Evolutionary conservation across 2,888 invertebrate genomes (phyloP), one percentile per base, ranked within the genome.

Genomic region (Paralinhomoeus sp.): DNA sequence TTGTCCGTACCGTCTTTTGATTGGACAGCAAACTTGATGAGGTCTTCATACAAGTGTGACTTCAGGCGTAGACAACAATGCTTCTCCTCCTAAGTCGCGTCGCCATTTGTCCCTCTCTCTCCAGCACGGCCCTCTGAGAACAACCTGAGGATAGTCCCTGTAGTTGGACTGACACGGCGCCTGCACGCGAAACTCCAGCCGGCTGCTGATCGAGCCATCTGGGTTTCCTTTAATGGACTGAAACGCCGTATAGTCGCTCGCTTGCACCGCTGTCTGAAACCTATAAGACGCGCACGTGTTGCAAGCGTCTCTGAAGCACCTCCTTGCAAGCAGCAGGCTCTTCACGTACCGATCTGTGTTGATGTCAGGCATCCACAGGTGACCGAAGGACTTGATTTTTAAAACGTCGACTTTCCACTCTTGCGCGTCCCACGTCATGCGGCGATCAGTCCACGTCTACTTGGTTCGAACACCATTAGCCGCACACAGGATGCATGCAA

Each of bases 351-450:
- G 53, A 40, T 53, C 56, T 18, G 53, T 51, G 44, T 54, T 51
- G 34, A 57, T 51, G 45, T 57, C 55, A 3, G 57, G 57, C 7
- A 53, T 50, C 57, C 57, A 57, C 1, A 57, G 43, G 24, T 54
- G 43, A 22, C 54, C 53, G 40, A 49, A 49, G 3, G 53, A 51
- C 42, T 53, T 52, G 42, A 57, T 49, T 20, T 46, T 48, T 12
- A 57, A 42, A 7, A 35, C 43, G 23, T 57, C 54, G 3, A 53
- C 52, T 45, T 56, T 55, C 54, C 55, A 55, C 15, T 54, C 53
- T 21, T 46, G 44, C 9, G 49, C 48, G 45, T 55, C 50, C 57
- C 57, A 57, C 3, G 50, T 51, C 9, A 57, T 50, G 9, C 57
- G 51, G 24, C 52, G 51, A 36, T 57, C 57, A 35, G 51, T 51